Conservation (phyloP, 2,888 invertebrate species). For the Meteorus colon region DNA sequence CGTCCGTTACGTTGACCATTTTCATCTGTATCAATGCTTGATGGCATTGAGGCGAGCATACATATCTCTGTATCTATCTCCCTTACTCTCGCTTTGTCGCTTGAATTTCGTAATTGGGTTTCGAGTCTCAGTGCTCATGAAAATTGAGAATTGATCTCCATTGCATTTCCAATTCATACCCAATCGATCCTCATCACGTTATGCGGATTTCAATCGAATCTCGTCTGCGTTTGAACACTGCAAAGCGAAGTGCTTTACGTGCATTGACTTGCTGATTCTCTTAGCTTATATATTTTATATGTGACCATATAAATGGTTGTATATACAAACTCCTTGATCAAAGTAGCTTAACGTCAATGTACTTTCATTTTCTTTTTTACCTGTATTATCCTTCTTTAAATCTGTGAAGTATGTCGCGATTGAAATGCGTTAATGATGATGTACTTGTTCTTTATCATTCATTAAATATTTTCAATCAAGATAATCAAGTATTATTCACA, state of each 20-base stretch:
- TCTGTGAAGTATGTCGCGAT: no score
- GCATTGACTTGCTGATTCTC: constrained; percentile 40
- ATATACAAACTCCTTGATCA: no score
- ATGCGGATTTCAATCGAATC: constrained; percentile 34
- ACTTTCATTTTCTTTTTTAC: no score
- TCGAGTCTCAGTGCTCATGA: constrained; percentile 43
- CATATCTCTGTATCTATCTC: constrained; percentile 29
- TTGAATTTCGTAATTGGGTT: constrained; percentile 55
- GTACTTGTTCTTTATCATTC: neutral
- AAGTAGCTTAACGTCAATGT: no score
- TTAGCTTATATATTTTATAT: constrained; percentile 10
- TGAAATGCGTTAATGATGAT: no score
- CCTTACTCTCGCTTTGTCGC: constrained; percentile 18
- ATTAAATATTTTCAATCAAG: no score
- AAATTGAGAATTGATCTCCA: constrained; percentile 22
- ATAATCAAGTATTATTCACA: no score
- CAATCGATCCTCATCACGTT: constrained; percentile 37
- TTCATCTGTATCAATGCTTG: constrained; percentile 42
- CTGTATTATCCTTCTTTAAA: no score
- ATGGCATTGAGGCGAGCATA: constrained; percentile 12
- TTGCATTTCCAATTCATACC: constrained; percentile 35
- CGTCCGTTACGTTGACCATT: constrained; percentile 49
- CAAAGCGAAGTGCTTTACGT: constrained; percentile 44
- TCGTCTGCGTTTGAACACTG: constrained; percentile 34
- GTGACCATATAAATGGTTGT: neutral